A percentile compares a stretch with the other conserved stretches of the same genome.
Conservation (phyloP, 2,888 invertebrate genomes). For the Orgyia antiqua region DNA sequence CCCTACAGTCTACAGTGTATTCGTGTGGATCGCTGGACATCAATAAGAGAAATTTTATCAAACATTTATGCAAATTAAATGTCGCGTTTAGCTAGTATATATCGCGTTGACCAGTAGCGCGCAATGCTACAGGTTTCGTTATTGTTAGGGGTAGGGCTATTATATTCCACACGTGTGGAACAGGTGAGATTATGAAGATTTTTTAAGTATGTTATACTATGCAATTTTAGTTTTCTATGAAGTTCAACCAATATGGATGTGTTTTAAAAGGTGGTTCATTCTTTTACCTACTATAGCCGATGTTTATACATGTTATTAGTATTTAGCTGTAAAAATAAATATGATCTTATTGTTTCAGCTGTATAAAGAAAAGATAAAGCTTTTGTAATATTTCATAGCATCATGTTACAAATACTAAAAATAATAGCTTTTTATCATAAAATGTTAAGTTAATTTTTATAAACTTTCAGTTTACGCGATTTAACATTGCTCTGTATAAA, state of each 20-base stretch:
- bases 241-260: slow-evolving; percentile 31
- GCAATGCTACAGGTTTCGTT: slow-evolving; percentile 79
- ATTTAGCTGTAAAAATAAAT: too few species aligned
- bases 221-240: slow-evolving; percentile 56
- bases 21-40: slow-evolving; percentile 69
- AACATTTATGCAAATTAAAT: slow-evolving; percentile 66
- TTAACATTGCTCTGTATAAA: slow-evolving; percentile 17
- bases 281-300: slow-evolving; percentile 25
- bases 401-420: too few species aligned
- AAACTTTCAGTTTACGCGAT: too few species aligned
- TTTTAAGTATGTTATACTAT: slow-evolving; percentile 60
- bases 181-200: slow-evolving; percentile 76
- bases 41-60: slow-evolving; percentile 59
- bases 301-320: slow-evolving; percentile 25
- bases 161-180: slow-evolving; percentile 67
- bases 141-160: slow-evolving; percentile 72
- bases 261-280: slow-evolving; percentile 31
- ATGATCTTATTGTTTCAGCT: too few species aligned
- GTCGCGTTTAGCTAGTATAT: slow-evolving; percentile 73
- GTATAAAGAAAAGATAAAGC: too few species aligned
- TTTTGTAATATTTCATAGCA: too few species aligned
- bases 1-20: slow-evolving; percentile 77
- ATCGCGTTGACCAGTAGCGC: slow-evolving; percentile 77
- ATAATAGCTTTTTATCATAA: too few species aligned
- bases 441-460: too few species aligned